phyloP scores from a whole-genome alignment of 2,113 vertebrate species.

The Coracopsis vasa region DNA sequence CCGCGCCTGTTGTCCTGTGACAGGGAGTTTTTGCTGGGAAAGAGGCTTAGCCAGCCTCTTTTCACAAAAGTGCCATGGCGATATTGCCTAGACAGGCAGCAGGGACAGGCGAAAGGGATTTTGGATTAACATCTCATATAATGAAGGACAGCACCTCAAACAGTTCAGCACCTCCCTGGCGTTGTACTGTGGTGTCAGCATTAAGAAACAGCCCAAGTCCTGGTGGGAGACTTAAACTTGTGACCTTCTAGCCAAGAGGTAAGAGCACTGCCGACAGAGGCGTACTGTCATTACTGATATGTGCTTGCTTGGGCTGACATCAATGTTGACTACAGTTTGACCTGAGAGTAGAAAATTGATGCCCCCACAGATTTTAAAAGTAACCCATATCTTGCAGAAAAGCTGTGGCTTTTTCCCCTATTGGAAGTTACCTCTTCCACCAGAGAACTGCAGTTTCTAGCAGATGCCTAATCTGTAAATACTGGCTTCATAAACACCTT shows the following conservation, averaged over 20 bases:
- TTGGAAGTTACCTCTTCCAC: background rate
- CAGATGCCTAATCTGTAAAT: background rate
- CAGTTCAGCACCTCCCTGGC: constrained; percentile 3
- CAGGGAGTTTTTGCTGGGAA: background rate
- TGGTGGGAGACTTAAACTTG: constrained; percentile 57
- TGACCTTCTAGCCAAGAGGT: constrained; percentile 46
- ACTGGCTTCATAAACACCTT: background rate
- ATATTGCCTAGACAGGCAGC: constrained; percentile 30
- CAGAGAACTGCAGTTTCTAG: background rate
- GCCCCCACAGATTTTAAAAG: constrained; percentile 16
- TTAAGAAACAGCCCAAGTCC: constrained; percentile 35
- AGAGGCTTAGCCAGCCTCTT: background rate
- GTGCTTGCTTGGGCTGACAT: background rate
- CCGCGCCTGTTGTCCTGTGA: background rate
- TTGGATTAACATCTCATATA: constrained; percentile 63
- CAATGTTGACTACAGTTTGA: constrained; percentile 43
- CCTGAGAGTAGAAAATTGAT: constrained; percentile 50
- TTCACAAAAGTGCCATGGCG: background rate
- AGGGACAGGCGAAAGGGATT: constrained; percentile 22
- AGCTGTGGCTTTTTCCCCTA: background rate
- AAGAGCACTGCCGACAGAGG: constrained; percentile 14
- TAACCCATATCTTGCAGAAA: background rate
- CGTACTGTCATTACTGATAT: constrained; percentile 1
- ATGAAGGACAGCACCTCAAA: constrained; percentile 23
- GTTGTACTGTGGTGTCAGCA: background rate